Percentiles rank a stretch among this genome's conserved stretches.
These are phyloP conservation scores for Hyposmocoma kahamanoa DNA, from an alignment of 1,140 invertebrate species.

Conservation along the genomic window DNA sequence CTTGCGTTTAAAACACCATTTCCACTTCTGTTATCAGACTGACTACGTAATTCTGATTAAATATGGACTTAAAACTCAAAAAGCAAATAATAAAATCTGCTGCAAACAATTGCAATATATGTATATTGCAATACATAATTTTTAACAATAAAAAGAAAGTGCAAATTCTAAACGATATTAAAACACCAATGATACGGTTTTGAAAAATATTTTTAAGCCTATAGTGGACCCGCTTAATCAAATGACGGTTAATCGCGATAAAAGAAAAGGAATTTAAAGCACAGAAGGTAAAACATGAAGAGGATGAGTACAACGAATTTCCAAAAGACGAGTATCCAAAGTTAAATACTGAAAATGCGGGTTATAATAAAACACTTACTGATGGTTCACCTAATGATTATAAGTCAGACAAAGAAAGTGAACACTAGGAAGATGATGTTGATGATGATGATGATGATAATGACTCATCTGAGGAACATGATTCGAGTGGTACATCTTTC, in stretches of 20 bases:
- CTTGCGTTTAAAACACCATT: neutral
- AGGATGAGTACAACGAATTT: neutral
- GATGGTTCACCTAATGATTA: neutral
- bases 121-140: no score
- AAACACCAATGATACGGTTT: neutral
- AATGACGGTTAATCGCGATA: neutral
- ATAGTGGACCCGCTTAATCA: slow-evolving; percentile 2
- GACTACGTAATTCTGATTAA: neutral
- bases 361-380: neutral
- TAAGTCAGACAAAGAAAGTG: neutral
- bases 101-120: no score
- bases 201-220: slow-evolving; percentile 3
- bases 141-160: slow-evolving; percentile 9
- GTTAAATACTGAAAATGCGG: neutral
- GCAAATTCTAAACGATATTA: neutral
- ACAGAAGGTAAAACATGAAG: slow-evolving; percentile 3
- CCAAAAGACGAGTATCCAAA: neutral
- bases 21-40: neutral
- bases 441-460: neutral
- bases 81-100: slow-evolving; percentile 2
- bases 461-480: neutral
- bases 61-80: neutral
- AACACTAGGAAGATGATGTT: neutral
- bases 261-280: neutral
- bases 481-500: neutral